Evolutionary conservation across 2,113 vertebrate species (phyloP).

Genomic region (Vulpes vulpes): DNA sequence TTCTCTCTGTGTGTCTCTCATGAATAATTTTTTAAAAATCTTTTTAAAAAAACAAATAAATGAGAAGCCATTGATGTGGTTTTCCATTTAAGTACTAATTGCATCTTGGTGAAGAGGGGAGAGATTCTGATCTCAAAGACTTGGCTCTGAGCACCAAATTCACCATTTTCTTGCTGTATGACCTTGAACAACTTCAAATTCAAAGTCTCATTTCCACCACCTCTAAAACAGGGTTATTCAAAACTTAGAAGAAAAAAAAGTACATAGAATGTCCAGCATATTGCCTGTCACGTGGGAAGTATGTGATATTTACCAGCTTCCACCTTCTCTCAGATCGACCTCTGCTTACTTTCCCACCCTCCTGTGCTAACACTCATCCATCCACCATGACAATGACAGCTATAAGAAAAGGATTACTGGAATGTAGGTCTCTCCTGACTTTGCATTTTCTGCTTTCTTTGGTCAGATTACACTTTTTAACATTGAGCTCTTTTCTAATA

Average conservation of each 20-base stretch:
- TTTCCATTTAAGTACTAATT: neutral
- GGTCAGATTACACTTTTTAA: neutral
- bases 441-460: neutral
- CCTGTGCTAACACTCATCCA: neutral
- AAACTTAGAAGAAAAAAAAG: neutral
- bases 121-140: neutral
- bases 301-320: fast-evolving
- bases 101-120: neutral
- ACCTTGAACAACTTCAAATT: neutral
- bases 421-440: neutral
- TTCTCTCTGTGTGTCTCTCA: no score
- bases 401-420: neutral
- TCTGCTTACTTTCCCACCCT: neutral
- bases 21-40: no score
- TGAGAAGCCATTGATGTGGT: neutral
- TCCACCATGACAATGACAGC: no score
- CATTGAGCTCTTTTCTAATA: neutral
- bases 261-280: fast-evolving
- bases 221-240: neutral
- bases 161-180: neutral
- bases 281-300: neutral
- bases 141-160: neutral
- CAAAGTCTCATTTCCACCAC: neutral
- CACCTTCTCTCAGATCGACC: neutral
- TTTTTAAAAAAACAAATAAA: neutral